phyloP scores from a whole-genome alignment of 2,113 vertebrate genomes.

The Calyptommatus sinebrachiatus region DNA sequence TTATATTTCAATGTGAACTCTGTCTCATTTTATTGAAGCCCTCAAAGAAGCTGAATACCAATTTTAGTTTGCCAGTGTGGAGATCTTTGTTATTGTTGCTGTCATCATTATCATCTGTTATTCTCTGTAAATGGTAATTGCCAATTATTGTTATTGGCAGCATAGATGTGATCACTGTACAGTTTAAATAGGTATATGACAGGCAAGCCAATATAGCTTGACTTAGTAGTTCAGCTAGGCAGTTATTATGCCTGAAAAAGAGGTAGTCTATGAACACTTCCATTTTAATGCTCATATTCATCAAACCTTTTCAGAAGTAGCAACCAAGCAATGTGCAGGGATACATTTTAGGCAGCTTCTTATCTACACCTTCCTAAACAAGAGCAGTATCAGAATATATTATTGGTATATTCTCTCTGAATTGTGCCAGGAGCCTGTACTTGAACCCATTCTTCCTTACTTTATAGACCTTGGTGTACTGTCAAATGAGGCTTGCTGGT shows the following conservation, averaged over 20 bases:
- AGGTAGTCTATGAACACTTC: conserved; percentile 1
- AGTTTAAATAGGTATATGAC: neutral
- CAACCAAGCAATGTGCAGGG: conserved; percentile 10
- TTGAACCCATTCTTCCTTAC: neutral
- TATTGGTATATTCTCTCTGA: neutral
- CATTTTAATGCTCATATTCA: neutral
- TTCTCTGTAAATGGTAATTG: neutral
- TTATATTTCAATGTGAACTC: neutral
- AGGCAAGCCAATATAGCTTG: neutral
- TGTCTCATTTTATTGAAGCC: neutral
- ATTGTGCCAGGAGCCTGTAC: conserved; percentile 1
- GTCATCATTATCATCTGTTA: neutral
- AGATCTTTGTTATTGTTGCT: neutral
- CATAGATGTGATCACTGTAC: neutral
- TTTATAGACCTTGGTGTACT: conserved; percentile 31
- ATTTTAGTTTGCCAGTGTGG: neutral
- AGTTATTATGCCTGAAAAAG: conserved; percentile 2
- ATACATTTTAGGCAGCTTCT: neutral
- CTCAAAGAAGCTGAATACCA: neutral
- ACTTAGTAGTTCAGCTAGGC: neutral
- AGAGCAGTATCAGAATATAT: neutral
- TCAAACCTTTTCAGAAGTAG: neutral
- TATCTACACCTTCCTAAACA: neutral
- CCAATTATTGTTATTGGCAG: neutral
- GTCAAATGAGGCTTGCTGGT: conserved; percentile 3